Conservation (phyloP, 2,113 vertebrate species). For the Crocuta crocuta region DNA sequence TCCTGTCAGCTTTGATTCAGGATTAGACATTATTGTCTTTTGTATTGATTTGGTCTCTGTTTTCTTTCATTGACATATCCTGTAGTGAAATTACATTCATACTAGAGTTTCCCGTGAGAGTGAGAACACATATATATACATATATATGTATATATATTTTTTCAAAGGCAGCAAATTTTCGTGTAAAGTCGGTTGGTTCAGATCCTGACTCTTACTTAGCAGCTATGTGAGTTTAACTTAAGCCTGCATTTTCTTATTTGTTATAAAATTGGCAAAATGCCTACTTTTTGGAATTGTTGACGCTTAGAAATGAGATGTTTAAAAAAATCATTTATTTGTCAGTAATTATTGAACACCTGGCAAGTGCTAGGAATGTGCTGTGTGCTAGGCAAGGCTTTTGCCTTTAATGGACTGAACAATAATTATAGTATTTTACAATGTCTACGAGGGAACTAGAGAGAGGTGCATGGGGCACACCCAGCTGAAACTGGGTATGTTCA, state of each 20-base stretch:
- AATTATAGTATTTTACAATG: neutral
- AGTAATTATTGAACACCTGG: neutral
- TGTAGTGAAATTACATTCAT: conserved; percentile 51
- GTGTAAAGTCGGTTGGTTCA: neutral
- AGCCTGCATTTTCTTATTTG: neutral
- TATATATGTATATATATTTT: too few relatives aligned
- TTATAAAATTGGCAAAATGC: neutral
- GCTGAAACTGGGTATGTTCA: neutral
- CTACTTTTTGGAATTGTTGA: neutral
- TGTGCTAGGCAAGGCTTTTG: neutral
- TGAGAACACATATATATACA: neutral
- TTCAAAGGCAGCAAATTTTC: neutral
- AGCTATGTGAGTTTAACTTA: neutral
- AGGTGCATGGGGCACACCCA: neutral
- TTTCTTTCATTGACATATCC: conserved; percentile 52
- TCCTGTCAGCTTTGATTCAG: conserved; percentile 63
- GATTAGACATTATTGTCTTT: conserved; percentile 45
- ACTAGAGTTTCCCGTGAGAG: conserved; percentile 12
- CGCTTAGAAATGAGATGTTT: neutral
- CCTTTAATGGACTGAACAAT: neutral
- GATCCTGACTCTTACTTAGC: neutral
- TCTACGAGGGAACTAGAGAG: neutral
- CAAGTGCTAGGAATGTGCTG: neutral
- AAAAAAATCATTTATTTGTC: neutral
- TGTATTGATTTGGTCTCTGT: conserved; percentile 57